A percentile compares a stretch with the other conserved stretches of the same genome.
Conservation (phyloP, 2,113 vertebrate species). For the Anoura caudifer region DNA sequence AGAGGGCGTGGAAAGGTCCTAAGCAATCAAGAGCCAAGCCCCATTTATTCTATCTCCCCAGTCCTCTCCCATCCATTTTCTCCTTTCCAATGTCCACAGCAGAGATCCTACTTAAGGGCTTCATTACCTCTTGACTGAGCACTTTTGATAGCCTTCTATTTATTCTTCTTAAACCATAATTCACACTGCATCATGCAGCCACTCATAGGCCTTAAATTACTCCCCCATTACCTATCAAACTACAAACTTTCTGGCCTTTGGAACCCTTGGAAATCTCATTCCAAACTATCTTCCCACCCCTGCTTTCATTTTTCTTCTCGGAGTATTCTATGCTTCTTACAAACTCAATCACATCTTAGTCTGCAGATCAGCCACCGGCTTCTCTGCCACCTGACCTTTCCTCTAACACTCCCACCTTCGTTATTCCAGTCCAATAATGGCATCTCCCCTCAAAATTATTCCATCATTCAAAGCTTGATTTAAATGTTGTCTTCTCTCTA, state of each 20-base stretch:
- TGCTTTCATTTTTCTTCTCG: slow-evolving; percentile 25
- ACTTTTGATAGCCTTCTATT: slow-evolving; percentile 18
- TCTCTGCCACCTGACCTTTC: neutral
- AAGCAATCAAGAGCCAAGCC: neutral
- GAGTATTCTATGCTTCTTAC: neutral
- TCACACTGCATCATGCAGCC: neutral
- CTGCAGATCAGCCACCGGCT: slow-evolving; percentile 14
- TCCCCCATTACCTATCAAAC: slow-evolving; percentile 31
- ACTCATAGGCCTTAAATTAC: slow-evolving; percentile 39
- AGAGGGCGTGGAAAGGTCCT: slow-evolving; percentile 15
- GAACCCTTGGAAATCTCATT: neutral
- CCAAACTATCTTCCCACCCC: neutral
- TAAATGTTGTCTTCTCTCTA: neutral
- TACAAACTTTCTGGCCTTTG: neutral
- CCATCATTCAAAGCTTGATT: neutral
- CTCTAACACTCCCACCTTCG: neutral
- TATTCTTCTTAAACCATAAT: slow-evolving; percentile 36
- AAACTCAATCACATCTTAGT: neutral
- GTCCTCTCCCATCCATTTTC: neutral
- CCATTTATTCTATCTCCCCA: slow-evolving; percentile 4
- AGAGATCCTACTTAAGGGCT: neutral
- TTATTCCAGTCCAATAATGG: neutral
- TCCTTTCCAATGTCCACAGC: slow-evolving; percentile 4
- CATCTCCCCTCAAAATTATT: neutral
- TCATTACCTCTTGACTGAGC: slow-evolving; percentile 35